Conservation (phyloP, 2,888 invertebrate genomes). For the Marronus borbonicus region DNA sequence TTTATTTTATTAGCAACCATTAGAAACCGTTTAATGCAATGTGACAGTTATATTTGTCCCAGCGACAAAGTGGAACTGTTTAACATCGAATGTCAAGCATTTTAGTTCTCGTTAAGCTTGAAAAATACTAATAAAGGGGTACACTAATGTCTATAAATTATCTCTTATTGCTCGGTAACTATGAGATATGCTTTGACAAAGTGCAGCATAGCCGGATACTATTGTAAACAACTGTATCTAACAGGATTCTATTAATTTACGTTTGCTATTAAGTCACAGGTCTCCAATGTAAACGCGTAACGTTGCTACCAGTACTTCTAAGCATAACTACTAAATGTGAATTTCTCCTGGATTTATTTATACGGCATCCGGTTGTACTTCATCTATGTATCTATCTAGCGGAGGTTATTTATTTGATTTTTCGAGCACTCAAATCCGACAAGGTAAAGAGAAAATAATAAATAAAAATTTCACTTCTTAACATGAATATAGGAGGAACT, state of each 20-base stretch:
- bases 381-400: constrained; percentile 17
- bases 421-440: constrained; percentile 25
- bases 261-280: constrained; percentile 34
- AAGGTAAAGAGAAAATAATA: constrained; percentile 19
- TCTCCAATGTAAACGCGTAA: constrained; percentile 15
- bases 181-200: no score
- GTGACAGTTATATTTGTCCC: no score
- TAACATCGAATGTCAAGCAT: no score
- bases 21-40: no score
- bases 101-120: no score
- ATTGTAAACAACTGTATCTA: constrained; percentile 4
- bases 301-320: background rate
- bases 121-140: no score
- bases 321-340: constrained; percentile 32
- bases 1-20: no score
- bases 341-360: constrained; percentile 45
- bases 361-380: constrained; percentile 36
- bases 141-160: no score
- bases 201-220: no score
- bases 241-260: constrained; percentile 39
- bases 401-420: constrained; percentile 35
- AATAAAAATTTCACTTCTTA: constrained; percentile 41
- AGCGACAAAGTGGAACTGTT: no score
- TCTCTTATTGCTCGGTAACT: no score
- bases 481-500: constrained; percentile 15